Evolutionary conservation across 2,113 vertebrate species (phyloP), one percentile per base, ranked within the genome.

Genomic region (Syngnathoides biaculeatus): DNA sequence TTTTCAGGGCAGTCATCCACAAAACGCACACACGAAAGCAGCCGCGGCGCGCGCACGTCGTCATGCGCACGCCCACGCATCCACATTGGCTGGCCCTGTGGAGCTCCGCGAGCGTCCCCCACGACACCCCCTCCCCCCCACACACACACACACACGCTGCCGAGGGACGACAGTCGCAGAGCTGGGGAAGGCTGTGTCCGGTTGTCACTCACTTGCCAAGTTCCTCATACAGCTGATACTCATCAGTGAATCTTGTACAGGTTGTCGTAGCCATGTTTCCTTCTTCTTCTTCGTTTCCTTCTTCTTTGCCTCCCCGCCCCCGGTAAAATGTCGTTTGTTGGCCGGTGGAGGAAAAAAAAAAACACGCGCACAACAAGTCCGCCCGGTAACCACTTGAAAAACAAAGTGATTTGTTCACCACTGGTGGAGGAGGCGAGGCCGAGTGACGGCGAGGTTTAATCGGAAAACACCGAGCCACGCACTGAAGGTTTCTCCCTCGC

Each of bases 211-310:
- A 96, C 95, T 97, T 96, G 84, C 95, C 95, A 88, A 97, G 95
- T 89, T 97, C 95, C 90, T 97, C 95, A 82, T 96, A 96, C 6
- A 97, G 94, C 93, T 97, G 95, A 84, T 91, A 97, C 68, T 97
- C 95, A 89, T 97, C 95, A 60, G 94, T 96, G 88, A 97, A 97
- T 81, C 95, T 92, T 80, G 95, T 97, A 84, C 95, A 97, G 92
- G 94, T 95, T 88, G 95, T 95, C 72, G 93, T 93, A 71, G 95
- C 95, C 95, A 96, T 96, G 90, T 92, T 91, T 92, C 89, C 13
- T 14, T 12, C n/a, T 43, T n/a, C 39, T 64, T 24, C 19, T 40
- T 52, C 48, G 15, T 60, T 3, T 58, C 39, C 20, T 26, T 63
- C 40, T 43, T 63, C n/a, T 62, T 62, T 42, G 42, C 42, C 42